Evolutionary conservation across 1,140 invertebrate genomes (phyloP).

Genomic region (Lamellibrachia luymesi): DNA sequence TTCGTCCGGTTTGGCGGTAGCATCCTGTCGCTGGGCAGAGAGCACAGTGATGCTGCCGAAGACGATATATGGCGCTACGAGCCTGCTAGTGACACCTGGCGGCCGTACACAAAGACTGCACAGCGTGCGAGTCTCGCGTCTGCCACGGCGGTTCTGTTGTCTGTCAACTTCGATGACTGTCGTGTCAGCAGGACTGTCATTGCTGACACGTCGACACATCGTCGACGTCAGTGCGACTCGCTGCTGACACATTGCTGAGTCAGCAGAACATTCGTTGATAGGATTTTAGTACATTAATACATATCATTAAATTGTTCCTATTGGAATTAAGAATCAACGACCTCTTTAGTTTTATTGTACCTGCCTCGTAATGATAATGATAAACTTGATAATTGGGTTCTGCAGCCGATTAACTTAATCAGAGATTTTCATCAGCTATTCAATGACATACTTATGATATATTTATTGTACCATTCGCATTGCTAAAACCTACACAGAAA

Average conservation of each 20-base stretch:
- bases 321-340: too few species aligned
- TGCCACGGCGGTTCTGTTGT: slow-evolving; percentile 43
- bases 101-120: slow-evolving; percentile 48
- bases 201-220: neutral
- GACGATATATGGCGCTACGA: slow-evolving; percentile 54
- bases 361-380: too few species aligned
- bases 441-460: too few species aligned
- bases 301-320: too few species aligned
- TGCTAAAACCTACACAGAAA: too few species aligned
- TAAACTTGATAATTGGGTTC: too few species aligned
- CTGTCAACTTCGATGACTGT: slow-evolving; percentile 48
- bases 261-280: neutral
- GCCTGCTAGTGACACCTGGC: slow-evolving; percentile 44
- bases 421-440: too few species aligned
- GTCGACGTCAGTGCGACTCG: neutral
- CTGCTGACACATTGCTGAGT: too few species aligned
- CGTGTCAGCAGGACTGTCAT: slow-evolving; percentile 1
- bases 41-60: slow-evolving; percentile 52
- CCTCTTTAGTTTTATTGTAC: too few species aligned
- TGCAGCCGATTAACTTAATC: too few species aligned
- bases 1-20: slow-evolving; percentile 45
- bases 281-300: neutral
- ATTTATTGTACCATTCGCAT: too few species aligned
- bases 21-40: slow-evolving; percentile 49
- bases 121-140: slow-evolving; percentile 48